A percentile compares a stretch with the other conserved stretches of the same genome.
These are phyloP conservation scores for Xestia sexstrigata DNA, from an alignment of 2,888 invertebrate genomes.

Conservation along the genomic window DNA sequence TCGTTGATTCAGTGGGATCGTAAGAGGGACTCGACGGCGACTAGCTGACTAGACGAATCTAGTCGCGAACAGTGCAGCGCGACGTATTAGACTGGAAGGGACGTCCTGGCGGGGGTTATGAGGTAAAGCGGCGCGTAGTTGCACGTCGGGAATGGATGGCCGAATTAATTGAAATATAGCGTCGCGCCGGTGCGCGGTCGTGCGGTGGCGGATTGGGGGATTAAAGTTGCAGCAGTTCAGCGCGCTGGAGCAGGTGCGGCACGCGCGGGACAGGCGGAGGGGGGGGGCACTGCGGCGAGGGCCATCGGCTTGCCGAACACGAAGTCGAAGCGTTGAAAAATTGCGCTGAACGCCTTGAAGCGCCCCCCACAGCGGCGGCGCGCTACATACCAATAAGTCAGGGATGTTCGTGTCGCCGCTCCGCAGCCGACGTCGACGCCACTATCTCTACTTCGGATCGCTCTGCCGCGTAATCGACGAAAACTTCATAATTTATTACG, in stretches of 20 bases:
- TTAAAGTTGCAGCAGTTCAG: slow-evolving; percentile 87
- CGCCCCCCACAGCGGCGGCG: slow-evolving; percentile 81
- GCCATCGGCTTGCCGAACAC: slow-evolving; percentile 85
- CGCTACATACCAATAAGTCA: slow-evolving; percentile 87
- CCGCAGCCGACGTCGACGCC: slow-evolving; percentile 61
- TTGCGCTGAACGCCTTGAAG: slow-evolving; percentile 87
- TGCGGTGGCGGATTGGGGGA: slow-evolving; percentile 86
- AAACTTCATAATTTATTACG: slow-evolving; percentile 61
- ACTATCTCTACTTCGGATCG: slow-evolving; percentile 59
- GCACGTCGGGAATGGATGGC: slow-evolving; percentile 84
- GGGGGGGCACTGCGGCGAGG: slow-evolving; percentile 76
- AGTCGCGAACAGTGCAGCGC: slow-evolving; percentile 32
- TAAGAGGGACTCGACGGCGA: slow-evolving; percentile 34
- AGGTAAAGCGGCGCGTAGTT: slow-evolving; percentile 83
- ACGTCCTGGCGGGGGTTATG: slow-evolving; percentile 76
- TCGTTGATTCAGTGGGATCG: slow-evolving; percentile 46
- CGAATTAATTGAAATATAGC: slow-evolving; percentile 90
- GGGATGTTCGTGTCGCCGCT: slow-evolving; percentile 67
- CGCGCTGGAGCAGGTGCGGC: slow-evolving; percentile 83
- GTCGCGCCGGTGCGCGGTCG: slow-evolving; percentile 85
- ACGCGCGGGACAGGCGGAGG: slow-evolving; percentile 57
- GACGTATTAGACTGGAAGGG: slow-evolving; percentile 67
- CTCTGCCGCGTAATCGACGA: slow-evolving; percentile 53
- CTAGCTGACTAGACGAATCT: slow-evolving; percentile 40
- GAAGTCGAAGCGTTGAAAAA: slow-evolving; percentile 88